Evolutionary conservation across 2,113 vertebrate species (phyloP).

Genomic region (Bubo blakistoni): DNA sequence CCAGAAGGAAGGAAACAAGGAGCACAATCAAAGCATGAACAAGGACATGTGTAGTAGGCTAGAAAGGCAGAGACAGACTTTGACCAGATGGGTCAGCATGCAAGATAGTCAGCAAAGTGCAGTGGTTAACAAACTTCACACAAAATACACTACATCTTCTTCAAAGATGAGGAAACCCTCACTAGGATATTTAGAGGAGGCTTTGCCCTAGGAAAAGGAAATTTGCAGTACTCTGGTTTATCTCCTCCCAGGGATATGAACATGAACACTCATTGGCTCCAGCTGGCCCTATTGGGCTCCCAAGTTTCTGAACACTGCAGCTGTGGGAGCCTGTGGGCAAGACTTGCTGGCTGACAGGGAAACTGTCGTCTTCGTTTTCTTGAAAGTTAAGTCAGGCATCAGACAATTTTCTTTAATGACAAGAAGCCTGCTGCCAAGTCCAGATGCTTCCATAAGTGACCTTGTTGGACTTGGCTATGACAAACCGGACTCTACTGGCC

Average conservation of each 20-base stretch:
- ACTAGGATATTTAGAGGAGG: not conserved
- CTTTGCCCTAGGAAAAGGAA: not conserved
- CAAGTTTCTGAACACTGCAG: not conserved
- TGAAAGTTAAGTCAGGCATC: not conserved
- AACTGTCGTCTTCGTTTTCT: not conserved
- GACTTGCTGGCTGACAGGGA: not conserved
- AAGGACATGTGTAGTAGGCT: not conserved
- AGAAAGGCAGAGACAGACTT: not conserved
- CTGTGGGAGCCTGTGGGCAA: not conserved
- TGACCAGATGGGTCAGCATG: not conserved
- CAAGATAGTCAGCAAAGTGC: not conserved
- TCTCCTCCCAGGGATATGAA: not conserved
- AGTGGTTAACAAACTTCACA: not conserved
- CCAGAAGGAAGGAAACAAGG: not conserved
- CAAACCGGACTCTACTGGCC: accelerated
- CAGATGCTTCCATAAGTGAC: not conserved
- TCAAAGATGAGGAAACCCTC: not conserved
- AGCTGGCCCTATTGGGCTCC: not conserved
- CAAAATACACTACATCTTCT: not conserved
- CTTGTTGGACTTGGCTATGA: not conserved
- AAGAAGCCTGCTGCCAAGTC: not conserved
- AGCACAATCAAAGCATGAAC: not conserved
- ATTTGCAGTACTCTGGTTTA: not conserved
- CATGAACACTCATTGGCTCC: not conserved
- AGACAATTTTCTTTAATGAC: not conserved